A percentile compares a stretch with the other conserved stretches of the same genome.
Evolutionary conservation across 2,888 invertebrate species (phyloP).

Genomic region (Lithodes maja): DNA sequence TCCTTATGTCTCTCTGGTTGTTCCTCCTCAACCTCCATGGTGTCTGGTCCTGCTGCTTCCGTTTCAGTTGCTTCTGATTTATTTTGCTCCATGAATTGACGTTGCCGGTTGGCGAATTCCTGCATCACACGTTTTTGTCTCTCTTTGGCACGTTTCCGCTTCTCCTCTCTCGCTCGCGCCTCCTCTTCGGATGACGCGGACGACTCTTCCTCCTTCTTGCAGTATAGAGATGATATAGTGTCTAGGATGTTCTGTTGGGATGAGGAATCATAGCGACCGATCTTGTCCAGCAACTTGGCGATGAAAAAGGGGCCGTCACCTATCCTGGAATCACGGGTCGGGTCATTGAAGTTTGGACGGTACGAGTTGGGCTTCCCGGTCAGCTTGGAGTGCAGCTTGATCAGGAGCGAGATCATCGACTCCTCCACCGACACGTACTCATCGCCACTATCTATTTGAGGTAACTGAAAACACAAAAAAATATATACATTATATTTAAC

Average conservation of each 20-base stretch:
- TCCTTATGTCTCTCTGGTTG: slow-evolving; percentile 76
- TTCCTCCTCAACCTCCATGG: slow-evolving; percentile 73
- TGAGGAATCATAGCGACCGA: slow-evolving; percentile 74
- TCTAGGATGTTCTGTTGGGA: slow-evolving; percentile 53
- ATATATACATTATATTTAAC: too few species aligned
- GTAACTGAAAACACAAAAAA: slow-evolving; percentile 23
- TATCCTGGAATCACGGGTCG: slow-evolving; percentile 76
- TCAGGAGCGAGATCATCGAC: slow-evolving; percentile 90
- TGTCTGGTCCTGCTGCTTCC: slow-evolving; percentile 46
- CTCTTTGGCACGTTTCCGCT: slow-evolving; percentile 89
- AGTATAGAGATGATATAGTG: slow-evolving; percentile 49
- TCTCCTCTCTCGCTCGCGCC: slow-evolving; percentile 86
- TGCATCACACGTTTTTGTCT: slow-evolving; percentile 94
- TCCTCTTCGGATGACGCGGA: slow-evolving; percentile 73
- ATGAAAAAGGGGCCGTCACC: slow-evolving; percentile 95
- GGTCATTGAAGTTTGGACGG: slow-evolving; percentile 73
- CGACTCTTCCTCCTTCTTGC: slow-evolving; percentile 54
- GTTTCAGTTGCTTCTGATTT: slow-evolving; percentile 76
- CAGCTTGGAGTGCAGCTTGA: slow-evolving; percentile 93
- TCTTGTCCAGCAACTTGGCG: slow-evolving; percentile 85
- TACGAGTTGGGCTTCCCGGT: slow-evolving; percentile 89
- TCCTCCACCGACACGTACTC: slow-evolving; percentile 77
- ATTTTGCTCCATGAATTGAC: slow-evolving; percentile 90
- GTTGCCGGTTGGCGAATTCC: slow-evolving; percentile 92
- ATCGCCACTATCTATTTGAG: slow-evolving; percentile 53